Base-by-base conservation (phyloP, 2,888 invertebrate genomes). In the Ichneumoninae sp. region DNA sequence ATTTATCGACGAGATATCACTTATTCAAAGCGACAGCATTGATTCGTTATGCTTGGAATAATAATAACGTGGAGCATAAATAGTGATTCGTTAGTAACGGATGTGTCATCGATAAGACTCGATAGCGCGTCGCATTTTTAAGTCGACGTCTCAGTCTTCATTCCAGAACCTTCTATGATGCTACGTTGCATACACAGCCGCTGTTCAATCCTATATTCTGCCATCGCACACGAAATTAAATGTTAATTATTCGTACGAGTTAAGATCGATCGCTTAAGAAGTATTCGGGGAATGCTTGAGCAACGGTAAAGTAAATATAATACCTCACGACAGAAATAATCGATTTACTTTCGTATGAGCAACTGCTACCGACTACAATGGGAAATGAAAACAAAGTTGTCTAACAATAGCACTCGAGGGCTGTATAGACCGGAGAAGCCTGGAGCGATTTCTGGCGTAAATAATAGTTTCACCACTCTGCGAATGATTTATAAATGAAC, bases 21-120 rank as follows among this genome's bases (percentile, higher is more conserved):
- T 40, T 16, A 65, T 36, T 36, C 19, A 8, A 36, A 36, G n/a
- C 10, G 19, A 65, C 30, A 69, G n/a, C 44, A 60, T 16, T 3
- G 13, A 16, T 30, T 60, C 60, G 10, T 16, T 30, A 60, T 16
- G 13, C 10, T 60, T 60, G 30, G 22, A 30, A 60, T 30, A 52
- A 76, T 54, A 75, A 52, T 19, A 74, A 74, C 47, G 65, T 1
- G n/a, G 52, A 26, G 10, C 4, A 66, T 66, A 66, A 54, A 57
- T 47, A 30, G 30, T 40, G 4, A 44, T 19, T n/a, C 66, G 33
- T 76, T 57, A 19, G 16, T 50, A 36, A 19, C n/a, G 30, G 6
- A n/a, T 30, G 40, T 33, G 54, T 80, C 52, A 72, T 54, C 71
- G 79, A 72, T 72, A 80, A 80, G 44, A 44, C 52, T 65, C 40